Base-by-base conservation (phyloP, 2,113 vertebrate genomes). In the Ammospiza nelsoni region DNA sequence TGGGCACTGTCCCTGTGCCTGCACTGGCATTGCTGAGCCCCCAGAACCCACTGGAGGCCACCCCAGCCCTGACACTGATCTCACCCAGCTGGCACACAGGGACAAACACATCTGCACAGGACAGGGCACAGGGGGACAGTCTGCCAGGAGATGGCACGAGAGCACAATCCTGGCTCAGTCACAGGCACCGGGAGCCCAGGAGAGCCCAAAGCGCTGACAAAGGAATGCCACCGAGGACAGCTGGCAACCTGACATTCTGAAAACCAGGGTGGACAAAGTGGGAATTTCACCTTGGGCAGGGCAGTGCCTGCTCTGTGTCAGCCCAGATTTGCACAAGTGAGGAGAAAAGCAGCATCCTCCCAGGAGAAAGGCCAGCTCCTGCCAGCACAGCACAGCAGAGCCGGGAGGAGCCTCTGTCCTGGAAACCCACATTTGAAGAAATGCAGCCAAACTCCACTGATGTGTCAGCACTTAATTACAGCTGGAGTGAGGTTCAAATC, bases 1-100 rank as follows among this genome's bases (percentile, higher is more conserved):
- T 9, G 39, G 2, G 2, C 46, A 8, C 7, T 0, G 20, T 24
- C 52, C 75, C 68, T 0, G 0, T 5, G 10, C 75, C 62, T 0
- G 0, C 2, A 6, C 35, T 0, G 0, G 15, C 55, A 57, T 37
- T 37, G 37, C 37, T 37, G 37, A 37, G 37, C 75, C 33, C 25
- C 6, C 13, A 0, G 2, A 12, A 8, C 20, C 24, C 71, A 5
- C 68, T 2, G 25, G 3, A 43, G 48, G 33, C 51, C 74, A 33
- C 57, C 61, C 6, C 8, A 11, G 63, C 85, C 37, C 31, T 25
- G n/a, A 23, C 77, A 31, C 24, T 13, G 37, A 20, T 19, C 24
- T 25, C 20, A 1, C 23, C 4, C 2, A 33, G 39, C n/a, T 43
- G 46, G 46, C 46, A 14, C 46, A 14, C 2, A 9, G 54, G 20